Evolutionary conservation across 1,140 invertebrate species (phyloP), one percentile per base, ranked within the genome.

Genomic region (Drosophila fuyamai): DNA sequence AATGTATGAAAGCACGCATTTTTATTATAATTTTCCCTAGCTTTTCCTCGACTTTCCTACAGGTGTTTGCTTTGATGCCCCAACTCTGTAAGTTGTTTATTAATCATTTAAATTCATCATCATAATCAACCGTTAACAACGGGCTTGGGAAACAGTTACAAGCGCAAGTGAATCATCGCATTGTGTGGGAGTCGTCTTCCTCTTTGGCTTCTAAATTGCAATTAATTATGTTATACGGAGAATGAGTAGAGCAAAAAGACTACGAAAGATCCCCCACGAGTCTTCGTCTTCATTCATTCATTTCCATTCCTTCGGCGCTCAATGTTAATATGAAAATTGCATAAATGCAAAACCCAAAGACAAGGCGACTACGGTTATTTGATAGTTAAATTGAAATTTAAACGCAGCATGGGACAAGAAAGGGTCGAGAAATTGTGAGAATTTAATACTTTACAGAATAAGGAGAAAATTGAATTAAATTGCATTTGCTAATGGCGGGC

Each of bases 21-120:
- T 86, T 75, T 71, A 62, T 81, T 61, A 58, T 76, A 71, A 60
- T 81, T 81, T 78, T 58, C 50, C 54, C 14, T 12, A 18, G 46
- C 66, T 76, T 59, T 58, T 48, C 60, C 48, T 29, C 53, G 46
- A 41, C 74, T 71, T 73, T 63, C 55, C 41, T 61, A 84, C 84
- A 89, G 84, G 84, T 89, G 84, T 78, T 81, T 65, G 81, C 59
- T 43, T 55, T 41, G 44, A 16, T 76, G 60, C 60, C 51, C 59
- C 9, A 35, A 4, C 23, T 13, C 41, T 38, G 23, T 18, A 67
- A 59, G 63, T 89, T 88, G 81, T 89, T 89, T 90, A 89, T 89
- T 90, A 89, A 90, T 89, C 86, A 89, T 90, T 89, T 89, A 89
- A 89, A 84, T 78, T 90, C 85, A 89, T 89, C 81, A 89, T 81